Percentiles rank a stretch among this genome's conserved stretches.
These are phyloP conservation scores for Acropora tenuis DNA, from an alignment of 64 coral and sea anemone species.

Conservation along the genomic window DNA sequence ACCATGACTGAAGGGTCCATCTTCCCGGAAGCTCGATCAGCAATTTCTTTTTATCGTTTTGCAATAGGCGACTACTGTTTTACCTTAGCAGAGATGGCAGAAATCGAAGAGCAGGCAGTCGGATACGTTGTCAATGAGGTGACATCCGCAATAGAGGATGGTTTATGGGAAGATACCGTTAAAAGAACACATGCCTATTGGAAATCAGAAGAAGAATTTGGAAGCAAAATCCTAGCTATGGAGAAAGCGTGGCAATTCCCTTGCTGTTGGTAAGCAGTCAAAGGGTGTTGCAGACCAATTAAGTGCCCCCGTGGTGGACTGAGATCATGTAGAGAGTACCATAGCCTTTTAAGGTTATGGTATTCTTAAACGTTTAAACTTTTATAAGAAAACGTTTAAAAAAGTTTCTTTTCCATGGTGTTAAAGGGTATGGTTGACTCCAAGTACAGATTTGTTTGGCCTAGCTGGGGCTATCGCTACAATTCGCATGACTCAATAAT, in stretches of 20 bases:
- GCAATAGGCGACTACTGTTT: neutral
- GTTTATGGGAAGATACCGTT: no score
- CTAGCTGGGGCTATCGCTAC: slow-evolving; percentile 32
- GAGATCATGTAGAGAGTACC: neutral
- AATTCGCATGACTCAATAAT: slow-evolving; percentile 61
- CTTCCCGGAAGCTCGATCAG: neutral
- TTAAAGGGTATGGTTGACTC: slow-evolving; percentile 39
- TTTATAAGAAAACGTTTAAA: neutral
- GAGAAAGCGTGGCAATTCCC: neutral
- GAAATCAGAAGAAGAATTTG: neutral
- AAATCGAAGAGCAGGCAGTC: neutral
- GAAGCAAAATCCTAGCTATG: neutral
- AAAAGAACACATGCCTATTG: neutral
- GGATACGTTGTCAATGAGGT: neutral
- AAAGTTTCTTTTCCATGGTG: neutral
- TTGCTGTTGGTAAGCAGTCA: neutral
- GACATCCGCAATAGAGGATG: no score
- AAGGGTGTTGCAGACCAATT: neutral
- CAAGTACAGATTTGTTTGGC: slow-evolving; percentile 48
- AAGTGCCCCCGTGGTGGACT: neutral
- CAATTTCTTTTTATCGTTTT: no score
- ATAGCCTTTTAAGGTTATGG: neutral
- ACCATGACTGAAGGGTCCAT: neutral
- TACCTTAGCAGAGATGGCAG: slow-evolving; percentile 8
- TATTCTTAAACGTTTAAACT: no score